Evolutionary conservation across 2,113 vertebrate genomes (phyloP).

Genomic region (Ploceus nigricollis): DNA sequence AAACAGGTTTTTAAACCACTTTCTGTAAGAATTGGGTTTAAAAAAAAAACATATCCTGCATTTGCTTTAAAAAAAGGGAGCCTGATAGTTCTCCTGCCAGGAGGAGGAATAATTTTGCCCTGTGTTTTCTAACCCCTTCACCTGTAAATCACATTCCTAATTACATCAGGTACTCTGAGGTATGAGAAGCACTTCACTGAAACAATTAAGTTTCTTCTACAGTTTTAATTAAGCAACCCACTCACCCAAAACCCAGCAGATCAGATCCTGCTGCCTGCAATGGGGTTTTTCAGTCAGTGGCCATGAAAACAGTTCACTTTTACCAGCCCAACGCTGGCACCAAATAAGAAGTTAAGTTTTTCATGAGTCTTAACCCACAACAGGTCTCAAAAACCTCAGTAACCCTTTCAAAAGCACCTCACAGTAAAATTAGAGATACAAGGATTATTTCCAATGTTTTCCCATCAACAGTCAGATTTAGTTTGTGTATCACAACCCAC

Average conservation of each 20-base stretch:
- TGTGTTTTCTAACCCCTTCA: neutral
- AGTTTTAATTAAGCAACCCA: constrained; percentile 25
- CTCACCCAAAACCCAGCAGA: neutral
- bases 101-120: neutral
- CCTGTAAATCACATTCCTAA: constrained; percentile 16
- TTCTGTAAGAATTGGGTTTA: neutral
- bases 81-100: neutral
- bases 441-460: neutral
- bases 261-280: neutral
- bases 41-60: neutral
- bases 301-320: neutral
- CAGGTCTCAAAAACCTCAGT: neutral
- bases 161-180: neutral
- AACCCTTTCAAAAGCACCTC: neutral
- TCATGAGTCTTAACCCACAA: neutral
- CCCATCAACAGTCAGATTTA: neutral
- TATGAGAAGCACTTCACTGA: neutral
- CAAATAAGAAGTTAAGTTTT: neutral
- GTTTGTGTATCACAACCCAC: neutral
- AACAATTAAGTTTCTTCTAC: neutral
- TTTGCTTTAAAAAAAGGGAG: neutral
- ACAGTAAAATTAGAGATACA: neutral
- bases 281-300: neutral
- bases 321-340: neutral
- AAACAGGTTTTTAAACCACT: neutral